Base-by-base conservation (phyloP, 2,797 vertebrate species). In the Cynopterus sphinx region DNA sequence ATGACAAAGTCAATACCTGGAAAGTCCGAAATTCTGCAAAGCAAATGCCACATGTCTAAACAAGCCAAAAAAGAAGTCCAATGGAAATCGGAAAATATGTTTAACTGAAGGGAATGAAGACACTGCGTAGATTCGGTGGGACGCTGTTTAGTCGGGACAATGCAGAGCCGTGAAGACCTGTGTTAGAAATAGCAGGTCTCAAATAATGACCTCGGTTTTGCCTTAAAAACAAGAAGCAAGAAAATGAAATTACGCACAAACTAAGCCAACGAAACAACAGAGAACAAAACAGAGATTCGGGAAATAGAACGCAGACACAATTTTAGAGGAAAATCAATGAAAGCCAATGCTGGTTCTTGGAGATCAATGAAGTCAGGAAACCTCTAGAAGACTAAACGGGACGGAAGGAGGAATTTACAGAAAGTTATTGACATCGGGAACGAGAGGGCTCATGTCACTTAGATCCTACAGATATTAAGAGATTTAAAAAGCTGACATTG, bases 131-230 rank as follows among this genome's bases (percentile, higher is more conserved):
- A n/a, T 55, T 55, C 5, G 15, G 17, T 36, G 43, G 13, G 28
- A 2, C 0, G 16, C 28, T 11, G 8, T 1, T 53, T 31, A 41
- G 1, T 28, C 67, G 31, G 26, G 74, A 19, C 57, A 10, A 15
- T 4, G 24, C 7, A 2, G 0, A 33, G 22, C 31, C 53, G 19
- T 1, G 3, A 63, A 68, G 5, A 26, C 6, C 65, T 33, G 6
- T 3, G 1, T 51, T 10, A 15, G 53, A 17, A 46, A 79, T 46
- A 17, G 36, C 19, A 13, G 13, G 9, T 15, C 57, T 82, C 3
- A 0, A 53, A 21, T 19, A 4, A n/a, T 22, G 22, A 43, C 22
- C 12, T 87, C 46, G 3, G 46, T n/a, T 49, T 67, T 41, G 49
- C 31, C 16, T 24, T 31, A 65, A 57, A 59, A 74, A 49, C 24